A percentile compares a stretch with the other conserved stretches of the same genome.
Conservation (phyloP, 1,140 invertebrate species). For the Heterodera schachtii region DNA sequence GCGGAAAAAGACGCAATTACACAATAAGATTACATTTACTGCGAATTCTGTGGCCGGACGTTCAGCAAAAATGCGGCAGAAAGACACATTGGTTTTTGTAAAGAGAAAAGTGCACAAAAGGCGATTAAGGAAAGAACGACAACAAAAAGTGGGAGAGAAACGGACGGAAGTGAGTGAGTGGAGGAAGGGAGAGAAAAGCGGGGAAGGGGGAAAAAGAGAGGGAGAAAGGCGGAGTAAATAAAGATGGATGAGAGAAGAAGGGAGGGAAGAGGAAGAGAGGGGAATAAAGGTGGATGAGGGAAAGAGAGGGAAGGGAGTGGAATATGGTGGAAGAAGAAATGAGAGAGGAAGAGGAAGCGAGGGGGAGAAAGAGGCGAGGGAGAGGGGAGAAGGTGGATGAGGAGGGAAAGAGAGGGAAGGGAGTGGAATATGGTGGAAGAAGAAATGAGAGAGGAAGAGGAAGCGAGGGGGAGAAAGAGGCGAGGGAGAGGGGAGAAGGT, state of each 20-base stretch:
- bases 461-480: too few relatives aligned
- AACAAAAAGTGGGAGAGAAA: constrained; percentile 2
- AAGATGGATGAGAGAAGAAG: not conserved
- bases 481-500: too few relatives aligned
- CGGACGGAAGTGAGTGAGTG: constrained; percentile 7
- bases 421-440: too few relatives aligned
- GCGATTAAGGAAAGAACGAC: constrained; percentile 5
- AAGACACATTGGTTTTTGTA: constrained; percentile 89
- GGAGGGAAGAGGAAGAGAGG: not conserved
- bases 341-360: too few relatives aligned
- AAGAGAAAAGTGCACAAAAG: constrained; percentile 61
- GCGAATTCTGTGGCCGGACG: constrained; percentile 83
- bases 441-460: too few relatives aligned
- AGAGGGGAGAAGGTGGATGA: too few relatives aligned
- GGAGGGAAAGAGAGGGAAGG: too few relatives aligned
- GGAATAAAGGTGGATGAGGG: not conserved
- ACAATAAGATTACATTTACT: constrained; percentile 80
- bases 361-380: too few relatives aligned
- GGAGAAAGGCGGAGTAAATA: not conserved
- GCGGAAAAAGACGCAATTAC: not conserved
- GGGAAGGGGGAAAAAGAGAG: not conserved
- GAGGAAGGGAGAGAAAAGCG: not conserved
- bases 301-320: not conserved
- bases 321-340: too few relatives aligned
- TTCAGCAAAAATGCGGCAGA: constrained; percentile 85